Evolutionary conservation across 1,140 invertebrate species (phyloP), one percentile per base, ranked within the genome.

Genomic region (Drosophila mauritiana): DNA sequence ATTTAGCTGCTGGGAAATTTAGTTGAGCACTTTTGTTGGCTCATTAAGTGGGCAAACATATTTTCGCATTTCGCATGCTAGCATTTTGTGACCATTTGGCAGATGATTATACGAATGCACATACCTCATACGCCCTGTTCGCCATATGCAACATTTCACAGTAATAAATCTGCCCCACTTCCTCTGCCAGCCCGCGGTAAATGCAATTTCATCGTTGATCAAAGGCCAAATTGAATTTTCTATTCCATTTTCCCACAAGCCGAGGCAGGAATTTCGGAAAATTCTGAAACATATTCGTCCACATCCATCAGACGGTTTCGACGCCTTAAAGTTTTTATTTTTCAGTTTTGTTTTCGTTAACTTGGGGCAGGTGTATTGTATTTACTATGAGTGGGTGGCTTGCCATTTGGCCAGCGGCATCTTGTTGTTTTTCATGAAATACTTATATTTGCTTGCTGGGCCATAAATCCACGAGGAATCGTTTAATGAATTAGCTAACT

Each of bases 1-100:
- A 73, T 89, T 89, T 89, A 88, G 83, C 67, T 86, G 73, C 7
- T 31, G 31, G 8, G 7, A 31, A 31, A 31, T 31, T 31, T 31
- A 31, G 31, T 31, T 31, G 31, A 10, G 31, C 31, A 31, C 31
- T 31, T 31, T 31, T 31, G 31, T 31, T 31, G 31, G 31, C 31
- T 31, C 31, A 31, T 31, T 31, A 31, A 31, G 31, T 40, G 55
- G 31, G 49, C 45, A 58, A 49, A 17, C 11, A 39, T 13, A 13
- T 39, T 13, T 13, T 31, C 25, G 31, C 31, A 34, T 34, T 34
- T 40, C 15, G 46, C 53, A 51, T 31, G 17, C 31, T 54, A 20
- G 48, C 55, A 46, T 61, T 46, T 45, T 13, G 20, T 67, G 56
- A 46, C 61, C 68, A 40, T 75, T 65, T 75, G 72, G 69, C 63